Evolutionary conservation across 2,113 vertebrate genomes (phyloP), one percentile per base, ranked within the genome.

Genomic region (Microcebus murinus): DNA sequence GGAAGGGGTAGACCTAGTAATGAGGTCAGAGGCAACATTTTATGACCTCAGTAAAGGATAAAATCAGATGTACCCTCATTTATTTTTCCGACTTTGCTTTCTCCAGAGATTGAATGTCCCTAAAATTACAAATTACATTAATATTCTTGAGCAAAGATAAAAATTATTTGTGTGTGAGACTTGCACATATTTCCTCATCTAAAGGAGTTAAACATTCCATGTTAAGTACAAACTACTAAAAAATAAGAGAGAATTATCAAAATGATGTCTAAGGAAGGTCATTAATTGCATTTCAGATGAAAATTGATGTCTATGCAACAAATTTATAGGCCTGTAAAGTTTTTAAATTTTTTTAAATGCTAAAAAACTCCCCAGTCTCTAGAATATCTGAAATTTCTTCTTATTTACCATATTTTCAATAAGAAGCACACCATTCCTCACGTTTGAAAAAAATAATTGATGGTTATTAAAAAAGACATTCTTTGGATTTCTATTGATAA

Each of bases 81-180:
- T 71, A 76, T 61, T 84, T 84, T 96, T 96, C 31, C 50, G 57
- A 77, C 0, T 61, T 93, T 5, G 15, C 31, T 92, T 73, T 94
- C 39, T 71, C 5, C n/a, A 48, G 45, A 90, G 12, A 73, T 18
- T 77, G 5, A 5, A 21, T 80, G 9, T 61, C 63, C 12, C 92
- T 70, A 92, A 74, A 42, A 70, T 87, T 87, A 63, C 6, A 87
- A 73, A 50, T 94, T 90, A 14, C 34, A 57, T 84, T 88, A 81
- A 84, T 81, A 68, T 48, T 92, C n/a, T 23, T 71, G 14, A 39
- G 50, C 7, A 45, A 80, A 50, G 42, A 6, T 87, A 90, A 71
- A 15, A 57, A 17, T 31, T 4, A 65, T n/a, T n/a, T 0, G 12
- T 50, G 9, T 71, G 12, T 71, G 36, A 57, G 36, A 57, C n/a